phyloP scores from a whole-genome alignment of 1,140 invertebrate genomes.

The Diprion similis region DNA sequence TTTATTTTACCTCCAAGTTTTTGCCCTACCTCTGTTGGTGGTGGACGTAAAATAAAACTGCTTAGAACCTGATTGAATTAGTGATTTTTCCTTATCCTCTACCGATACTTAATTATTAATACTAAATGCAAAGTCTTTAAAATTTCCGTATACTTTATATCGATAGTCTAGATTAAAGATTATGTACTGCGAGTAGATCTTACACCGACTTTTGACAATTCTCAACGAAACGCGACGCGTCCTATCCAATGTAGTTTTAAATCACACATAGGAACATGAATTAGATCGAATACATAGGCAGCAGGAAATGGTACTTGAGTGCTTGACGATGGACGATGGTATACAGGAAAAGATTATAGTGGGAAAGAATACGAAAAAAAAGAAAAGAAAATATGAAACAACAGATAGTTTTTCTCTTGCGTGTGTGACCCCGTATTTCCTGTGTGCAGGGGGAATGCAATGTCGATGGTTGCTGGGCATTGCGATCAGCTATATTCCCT shows the following conservation, averaged over 20 bases:
- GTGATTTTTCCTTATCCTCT: background rate
- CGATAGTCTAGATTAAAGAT: background rate
- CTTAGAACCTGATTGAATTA: background rate
- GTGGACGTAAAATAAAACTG: background rate
- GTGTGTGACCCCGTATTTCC: slow-evolving; percentile 40
- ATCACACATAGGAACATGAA: too few relatives aligned
- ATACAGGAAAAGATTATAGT: background rate
- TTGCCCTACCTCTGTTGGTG: background rate
- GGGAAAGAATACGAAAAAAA: background rate
- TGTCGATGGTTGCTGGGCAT: slow-evolving; percentile 60
- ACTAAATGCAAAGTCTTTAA: background rate
- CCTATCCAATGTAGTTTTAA: too few relatives aligned
- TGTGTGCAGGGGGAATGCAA: slow-evolving; percentile 63
- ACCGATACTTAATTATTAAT: background rate
- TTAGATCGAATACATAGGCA: background rate
- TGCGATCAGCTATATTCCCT: slow-evolving; percentile 63
- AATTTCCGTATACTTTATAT: too few relatives aligned
- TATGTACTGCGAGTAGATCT: background rate
- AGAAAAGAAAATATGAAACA: background rate
- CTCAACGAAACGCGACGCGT: background rate
- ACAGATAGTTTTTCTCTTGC: slow-evolving; percentile 6
- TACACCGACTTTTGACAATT: background rate
- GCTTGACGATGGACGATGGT: background rate
- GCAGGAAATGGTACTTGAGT: background rate
- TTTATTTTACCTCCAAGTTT: background rate